A percentile compares a stretch with the other conserved stretches of the same genome.
Evolutionary conservation across 2,113 vertebrate species (phyloP).

Genomic region (Xenotilapia leptura): DNA sequence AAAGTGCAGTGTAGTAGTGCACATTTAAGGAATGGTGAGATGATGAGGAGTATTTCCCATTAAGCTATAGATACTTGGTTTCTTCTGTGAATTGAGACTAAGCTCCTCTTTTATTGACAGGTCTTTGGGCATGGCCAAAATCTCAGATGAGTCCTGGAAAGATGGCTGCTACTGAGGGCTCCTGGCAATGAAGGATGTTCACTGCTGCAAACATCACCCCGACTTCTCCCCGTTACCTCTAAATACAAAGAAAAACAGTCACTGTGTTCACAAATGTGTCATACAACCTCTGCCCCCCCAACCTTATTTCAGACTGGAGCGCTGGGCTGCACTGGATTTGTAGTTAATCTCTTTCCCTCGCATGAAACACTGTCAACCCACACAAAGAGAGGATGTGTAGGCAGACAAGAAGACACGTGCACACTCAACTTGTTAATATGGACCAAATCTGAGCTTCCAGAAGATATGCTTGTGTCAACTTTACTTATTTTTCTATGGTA

Average conservation of each 20-base stretch:
- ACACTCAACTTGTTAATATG: conserved; percentile 24
- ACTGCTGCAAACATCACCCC: conserved; percentile 23
- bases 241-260: neutral
- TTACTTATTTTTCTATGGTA: conserved; percentile 60
- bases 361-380: conserved; percentile 59
- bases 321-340: conserved; percentile 42
- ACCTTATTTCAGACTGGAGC: conserved; percentile 12
- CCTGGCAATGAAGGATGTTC: conserved; percentile 16
- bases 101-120: conserved; percentile 50
- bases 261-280: conserved; percentile 20
- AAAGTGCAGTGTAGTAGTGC: neutral
- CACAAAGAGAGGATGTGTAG: conserved; percentile 27
- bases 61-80: neutral
- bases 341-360: conserved; percentile 40
- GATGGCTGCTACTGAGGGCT: conserved; percentile 83
- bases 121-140: conserved; percentile 75
- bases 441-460: conserved; percentile 58
- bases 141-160: conserved; percentile 85
- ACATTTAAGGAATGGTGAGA: neutral
- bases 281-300: conserved; percentile 1
- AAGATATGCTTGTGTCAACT: conserved; percentile 46
- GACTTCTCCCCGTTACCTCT: conserved; percentile 5
- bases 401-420: conserved; percentile 15
- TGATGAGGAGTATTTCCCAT: neutral
- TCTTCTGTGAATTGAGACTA: neutral